phyloP scores from a whole-genome alignment of 2,888 invertebrate genomes.

The Sinodicranocentrus sp. region DNA sequence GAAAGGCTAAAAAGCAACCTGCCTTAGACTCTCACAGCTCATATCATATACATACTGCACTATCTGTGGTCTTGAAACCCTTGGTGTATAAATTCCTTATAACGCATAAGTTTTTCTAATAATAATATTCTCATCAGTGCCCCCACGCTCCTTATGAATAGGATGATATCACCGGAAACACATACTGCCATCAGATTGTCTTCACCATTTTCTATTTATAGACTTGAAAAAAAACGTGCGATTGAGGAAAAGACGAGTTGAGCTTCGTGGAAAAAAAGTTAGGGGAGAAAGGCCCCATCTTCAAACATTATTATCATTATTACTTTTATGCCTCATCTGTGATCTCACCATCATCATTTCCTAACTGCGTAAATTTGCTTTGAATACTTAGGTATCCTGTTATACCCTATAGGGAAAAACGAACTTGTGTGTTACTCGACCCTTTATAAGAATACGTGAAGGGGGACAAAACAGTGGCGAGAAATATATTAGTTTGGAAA shows the following conservation, averaged over 20 bases:
- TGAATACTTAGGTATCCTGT: neutral
- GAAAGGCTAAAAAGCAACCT: neutral
- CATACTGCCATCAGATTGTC: constrained; percentile 22
- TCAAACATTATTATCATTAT: constrained; percentile 25
- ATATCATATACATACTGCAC: no score
- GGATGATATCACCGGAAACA: neutral
- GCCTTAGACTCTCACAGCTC: neutral
- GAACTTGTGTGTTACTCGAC: no score
- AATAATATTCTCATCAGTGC: constrained; percentile 12
- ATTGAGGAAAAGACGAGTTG: neutral
- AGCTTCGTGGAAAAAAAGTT: neutral
- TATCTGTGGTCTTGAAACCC: neutral
- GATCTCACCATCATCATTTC: constrained; percentile 12
- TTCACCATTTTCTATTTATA: constrained; percentile 13
- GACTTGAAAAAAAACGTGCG: neutral
- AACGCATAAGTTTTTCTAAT: neutral
- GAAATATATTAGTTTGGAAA: constrained; percentile 20
- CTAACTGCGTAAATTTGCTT: neutral
- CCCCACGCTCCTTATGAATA: neutral
- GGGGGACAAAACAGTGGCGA: neutral
- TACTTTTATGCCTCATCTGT: constrained; percentile 39
- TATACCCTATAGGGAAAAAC: no score
- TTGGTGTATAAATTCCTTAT: no score
- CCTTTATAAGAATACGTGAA: no score
- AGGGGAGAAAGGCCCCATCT: neutral